Evolutionary conservation across 2,888 invertebrate species (phyloP), one percentile per base, ranked within the genome.

Genomic region (Diloba caeruleocephala): DNA sequence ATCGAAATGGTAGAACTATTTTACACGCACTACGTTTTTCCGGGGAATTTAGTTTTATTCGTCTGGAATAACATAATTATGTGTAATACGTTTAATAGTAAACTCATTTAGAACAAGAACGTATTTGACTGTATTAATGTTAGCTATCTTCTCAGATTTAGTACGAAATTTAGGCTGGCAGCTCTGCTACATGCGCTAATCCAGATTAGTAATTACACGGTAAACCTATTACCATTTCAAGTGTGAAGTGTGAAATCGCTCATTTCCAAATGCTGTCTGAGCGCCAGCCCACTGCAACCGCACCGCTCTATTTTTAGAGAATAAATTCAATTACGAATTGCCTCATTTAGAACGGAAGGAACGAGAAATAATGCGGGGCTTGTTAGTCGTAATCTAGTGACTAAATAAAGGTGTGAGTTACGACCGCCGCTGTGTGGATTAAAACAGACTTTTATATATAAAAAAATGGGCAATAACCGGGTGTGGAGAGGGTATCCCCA

Each of bases 341-440:
- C 55, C 67, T 72, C 65, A 71, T 65, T 67, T 70, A 62, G 64
- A 67, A 70, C 65, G 58, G 68, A 69, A 72, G 65, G 71, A 74
- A 81, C 60, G 65, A 68, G 67, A 76, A 78, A 76, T 67, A 78
- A 74, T 65, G 64, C 48, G 56, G 51, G 60, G 44, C 71, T 78
- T 75, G 82, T 84, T 79, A 76, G 71, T 72, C 68, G 71, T 85
- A 85, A 87, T 87, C 84, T 85, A 84, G 86, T 76, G 79, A 79
- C 82, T 84, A 83, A 87, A 89, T 84, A 89, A 87, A 85, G 82
- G 81, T 75, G 73, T 82, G 85, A 88, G 78, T 87, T 86, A 87
- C 78, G 75, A 62, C 78, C 62, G 71, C 74, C 70, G 64, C 76
- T 69, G 81, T 78, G 78, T 70, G 88, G 87, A 88, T 88, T 89